Evolutionary conservation across 1,140 invertebrate species (phyloP).

Genomic region (Drosophila biarmipes): DNA sequence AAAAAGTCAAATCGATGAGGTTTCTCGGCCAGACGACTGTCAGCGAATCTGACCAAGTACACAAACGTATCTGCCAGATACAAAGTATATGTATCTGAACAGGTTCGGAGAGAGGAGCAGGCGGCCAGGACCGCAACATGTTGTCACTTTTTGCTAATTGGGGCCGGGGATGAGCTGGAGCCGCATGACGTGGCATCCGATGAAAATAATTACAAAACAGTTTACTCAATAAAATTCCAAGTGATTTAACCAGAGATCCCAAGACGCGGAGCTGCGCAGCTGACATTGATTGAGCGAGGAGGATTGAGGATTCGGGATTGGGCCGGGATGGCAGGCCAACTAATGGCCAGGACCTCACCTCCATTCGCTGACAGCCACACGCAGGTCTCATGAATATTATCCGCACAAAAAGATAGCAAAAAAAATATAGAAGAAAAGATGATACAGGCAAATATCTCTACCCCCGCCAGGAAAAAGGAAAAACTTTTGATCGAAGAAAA

Average conservation of each 20-base stretch:
- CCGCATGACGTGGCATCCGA: slow-evolving; percentile 51
- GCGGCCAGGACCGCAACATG: slow-evolving; percentile 59
- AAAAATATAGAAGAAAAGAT: background rate
- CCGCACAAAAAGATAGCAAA: background rate
- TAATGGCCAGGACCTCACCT: slow-evolving; percentile 37
- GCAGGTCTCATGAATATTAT: slow-evolving; percentile 18
- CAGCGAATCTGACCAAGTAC: slow-evolving; percentile 4
- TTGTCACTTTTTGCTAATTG: slow-evolving; percentile 76
- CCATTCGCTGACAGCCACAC: slow-evolving; percentile 21
- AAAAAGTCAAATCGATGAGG: slow-evolving; percentile 7
- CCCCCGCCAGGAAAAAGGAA: slow-evolving; percentile 5
- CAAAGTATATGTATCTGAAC: background rate
- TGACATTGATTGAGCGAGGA: slow-evolving; percentile 77
- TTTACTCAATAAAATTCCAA: slow-evolving; percentile 80
- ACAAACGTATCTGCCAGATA: background rate
- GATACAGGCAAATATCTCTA: slow-evolving; percentile 5
- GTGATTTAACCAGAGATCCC: slow-evolving; percentile 70
- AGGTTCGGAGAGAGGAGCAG: background rate
- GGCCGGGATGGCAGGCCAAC: background rate
- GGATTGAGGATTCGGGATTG: slow-evolving; percentile 15
- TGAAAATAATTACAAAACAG: slow-evolving; percentile 80
- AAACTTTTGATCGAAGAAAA: slow-evolving; percentile 65
- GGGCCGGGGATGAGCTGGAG: slow-evolving; percentile 27
- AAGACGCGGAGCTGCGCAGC: slow-evolving; percentile 21
- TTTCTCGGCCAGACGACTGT: background rate